Evolutionary conservation across 2,797 vertebrate genomes (phyloP).

Genomic region (Gallirallus australis): DNA sequence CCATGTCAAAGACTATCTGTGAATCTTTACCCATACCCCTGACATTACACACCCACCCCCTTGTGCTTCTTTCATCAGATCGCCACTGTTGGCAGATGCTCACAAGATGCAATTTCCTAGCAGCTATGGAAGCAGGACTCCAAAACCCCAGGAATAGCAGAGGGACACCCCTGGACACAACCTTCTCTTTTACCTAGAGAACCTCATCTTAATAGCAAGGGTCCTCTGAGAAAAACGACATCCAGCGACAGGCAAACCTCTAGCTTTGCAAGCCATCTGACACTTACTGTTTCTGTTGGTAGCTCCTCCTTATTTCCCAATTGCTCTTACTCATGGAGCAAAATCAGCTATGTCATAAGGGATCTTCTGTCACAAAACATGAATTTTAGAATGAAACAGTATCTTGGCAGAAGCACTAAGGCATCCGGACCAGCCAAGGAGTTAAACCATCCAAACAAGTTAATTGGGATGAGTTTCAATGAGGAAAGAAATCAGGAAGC

Average conservation of each 20-base stretch:
- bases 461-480: background rate
- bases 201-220: background rate
- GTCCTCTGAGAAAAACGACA: background rate
- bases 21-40: background rate
- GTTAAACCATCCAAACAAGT: background rate
- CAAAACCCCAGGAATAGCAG: background rate
- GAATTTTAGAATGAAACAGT: background rate
- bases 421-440: background rate
- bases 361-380: background rate
- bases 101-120: background rate
- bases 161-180: too few relatives aligned
- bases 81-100: background rate
- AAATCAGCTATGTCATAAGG: background rate
- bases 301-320: background rate
- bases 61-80: fast-evolving
- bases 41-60: background rate
- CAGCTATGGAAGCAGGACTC: background rate
- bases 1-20: fast-evolving
- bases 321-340: background rate
- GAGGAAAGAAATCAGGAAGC: background rate
- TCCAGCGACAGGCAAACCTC: background rate
- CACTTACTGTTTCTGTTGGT: background rate
- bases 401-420: background rate
- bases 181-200: background rate
- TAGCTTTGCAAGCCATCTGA: background rate